Percentiles rank a stretch among this genome's conserved stretches.
Evolutionary conservation across 2,888 invertebrate species (phyloP).

Genomic region (Rugalucina vietnamica): DNA sequence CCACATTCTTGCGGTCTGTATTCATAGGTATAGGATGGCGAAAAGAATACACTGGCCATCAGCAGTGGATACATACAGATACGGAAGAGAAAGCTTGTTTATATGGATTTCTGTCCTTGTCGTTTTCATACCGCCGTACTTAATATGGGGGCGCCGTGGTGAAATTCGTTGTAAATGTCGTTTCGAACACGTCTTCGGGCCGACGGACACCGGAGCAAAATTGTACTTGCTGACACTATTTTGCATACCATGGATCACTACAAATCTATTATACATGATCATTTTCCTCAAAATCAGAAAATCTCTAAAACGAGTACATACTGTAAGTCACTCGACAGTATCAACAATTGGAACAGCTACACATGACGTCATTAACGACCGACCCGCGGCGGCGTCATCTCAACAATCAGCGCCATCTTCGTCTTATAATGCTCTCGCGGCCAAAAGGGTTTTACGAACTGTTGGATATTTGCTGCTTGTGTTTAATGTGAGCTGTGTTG

Average conservation of each 20-base stretch:
- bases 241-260: neutral
- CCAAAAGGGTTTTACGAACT: neutral
- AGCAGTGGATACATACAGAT: neutral
- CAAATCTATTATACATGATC: neutral
- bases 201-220: neutral
- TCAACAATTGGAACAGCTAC: too few relatives aligned
- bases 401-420: neutral
- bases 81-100: neutral
- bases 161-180: neutral
- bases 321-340: neutral
- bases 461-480: neutral
- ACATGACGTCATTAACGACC: too few relatives aligned
- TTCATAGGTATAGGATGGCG: neutral
- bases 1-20: neutral
- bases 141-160: neutral
- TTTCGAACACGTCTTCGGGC: neutral
- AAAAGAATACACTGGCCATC: neutral
- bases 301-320: neutral
- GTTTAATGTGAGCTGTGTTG: neutral
- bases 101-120: neutral
- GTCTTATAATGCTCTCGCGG: neutral
- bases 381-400: too few relatives aligned
- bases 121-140: neutral
- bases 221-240: neutral
- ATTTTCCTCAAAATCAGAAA: neutral